These are phyloP conservation scores for Lepidocyrtoides sp. DNA, from an alignment of 2,888 invertebrate species.

Conservation along the genomic window DNA sequence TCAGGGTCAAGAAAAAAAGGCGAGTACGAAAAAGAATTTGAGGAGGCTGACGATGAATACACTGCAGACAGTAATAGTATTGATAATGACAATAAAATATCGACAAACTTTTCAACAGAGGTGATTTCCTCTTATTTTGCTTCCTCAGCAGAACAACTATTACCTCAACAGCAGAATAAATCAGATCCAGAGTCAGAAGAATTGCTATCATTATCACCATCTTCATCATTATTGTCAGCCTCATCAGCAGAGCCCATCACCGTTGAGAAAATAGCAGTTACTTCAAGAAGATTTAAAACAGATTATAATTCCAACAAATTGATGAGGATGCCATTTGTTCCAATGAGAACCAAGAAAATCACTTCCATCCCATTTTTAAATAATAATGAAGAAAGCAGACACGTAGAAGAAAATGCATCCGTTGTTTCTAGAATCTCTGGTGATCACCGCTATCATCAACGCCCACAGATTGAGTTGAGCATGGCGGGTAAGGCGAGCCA, in stretches of 20 bases:
- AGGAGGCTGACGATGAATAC: not conserved
- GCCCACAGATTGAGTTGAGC: not conserved
- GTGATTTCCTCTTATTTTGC: constrained; percentile 22
- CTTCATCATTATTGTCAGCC: not conserved
- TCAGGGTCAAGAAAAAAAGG: not conserved
- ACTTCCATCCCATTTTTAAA: not conserved
- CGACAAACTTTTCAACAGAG: constrained; percentile 57
- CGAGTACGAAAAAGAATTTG: constrained; percentile 46
- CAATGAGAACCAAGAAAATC: not conserved
- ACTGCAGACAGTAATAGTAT: not conserved
- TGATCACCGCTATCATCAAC: not conserved
- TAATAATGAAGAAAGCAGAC: constrained; percentile 45
- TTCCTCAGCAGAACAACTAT: constrained; percentile 32
- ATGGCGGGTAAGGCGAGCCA: not conserved
- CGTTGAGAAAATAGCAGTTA: not conserved
- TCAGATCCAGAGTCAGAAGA: not conserved
- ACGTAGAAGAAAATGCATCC: constrained; percentile 13
- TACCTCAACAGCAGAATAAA: not conserved
- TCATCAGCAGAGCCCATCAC: not conserved
- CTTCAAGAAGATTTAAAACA: not conserved
- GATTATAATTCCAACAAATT: constrained; percentile 43
- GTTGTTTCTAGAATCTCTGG: not conserved
- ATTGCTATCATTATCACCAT: not conserved
- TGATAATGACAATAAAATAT: constrained; percentile 10
- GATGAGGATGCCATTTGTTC: not conserved